A percentile compares a stretch with the other conserved stretches of the same genome.
Conservation (phyloP, 2,888 invertebrate species). For the Taphrorychus bicolor region DNA sequence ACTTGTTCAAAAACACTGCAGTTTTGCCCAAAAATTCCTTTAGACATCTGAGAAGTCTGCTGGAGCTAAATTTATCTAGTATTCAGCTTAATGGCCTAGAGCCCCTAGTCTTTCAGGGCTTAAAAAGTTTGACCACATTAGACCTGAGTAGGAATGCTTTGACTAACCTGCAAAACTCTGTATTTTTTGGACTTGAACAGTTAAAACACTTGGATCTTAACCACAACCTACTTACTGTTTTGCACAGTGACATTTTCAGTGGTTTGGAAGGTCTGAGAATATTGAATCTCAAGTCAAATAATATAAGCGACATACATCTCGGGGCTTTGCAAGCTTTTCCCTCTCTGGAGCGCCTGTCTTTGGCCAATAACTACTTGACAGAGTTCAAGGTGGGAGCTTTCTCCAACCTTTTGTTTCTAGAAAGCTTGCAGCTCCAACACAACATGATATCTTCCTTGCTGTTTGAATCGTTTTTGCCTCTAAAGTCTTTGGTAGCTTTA, state of each 20-base stretch:
- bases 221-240: constrained; percentile 8
- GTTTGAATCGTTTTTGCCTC: constrained; percentile 40
- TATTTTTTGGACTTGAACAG: constrained; percentile 3
- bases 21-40: neutral
- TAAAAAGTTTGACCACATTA: constrained; percentile 6
- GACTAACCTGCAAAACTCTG: neutral
- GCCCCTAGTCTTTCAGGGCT: constrained; percentile 16
- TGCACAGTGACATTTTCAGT: constrained; percentile 28
- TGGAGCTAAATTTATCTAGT: neutral
- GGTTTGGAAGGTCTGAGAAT: constrained; percentile 23
- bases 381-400: constrained; percentile 42
- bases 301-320: constrained; percentile 28
- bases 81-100: neutral
- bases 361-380: constrained; percentile 40
- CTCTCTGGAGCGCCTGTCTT: constrained; percentile 29
- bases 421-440: constrained; percentile 39
- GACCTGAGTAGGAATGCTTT: constrained; percentile 5
- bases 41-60: neutral
- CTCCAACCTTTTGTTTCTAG: constrained; percentile 42
- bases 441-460: constrained; percentile 41
- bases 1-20: neutral
- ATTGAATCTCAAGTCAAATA: constrained; percentile 38
- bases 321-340: constrained; percentile 42
- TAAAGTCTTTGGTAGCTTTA: constrained; percentile 35
- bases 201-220: constrained; percentile 8